Evolutionary conservation across 2,888 invertebrate genomes (phyloP), one percentile per base, ranked within the genome.

Genomic region (Pachydiplax longipennis): DNA sequence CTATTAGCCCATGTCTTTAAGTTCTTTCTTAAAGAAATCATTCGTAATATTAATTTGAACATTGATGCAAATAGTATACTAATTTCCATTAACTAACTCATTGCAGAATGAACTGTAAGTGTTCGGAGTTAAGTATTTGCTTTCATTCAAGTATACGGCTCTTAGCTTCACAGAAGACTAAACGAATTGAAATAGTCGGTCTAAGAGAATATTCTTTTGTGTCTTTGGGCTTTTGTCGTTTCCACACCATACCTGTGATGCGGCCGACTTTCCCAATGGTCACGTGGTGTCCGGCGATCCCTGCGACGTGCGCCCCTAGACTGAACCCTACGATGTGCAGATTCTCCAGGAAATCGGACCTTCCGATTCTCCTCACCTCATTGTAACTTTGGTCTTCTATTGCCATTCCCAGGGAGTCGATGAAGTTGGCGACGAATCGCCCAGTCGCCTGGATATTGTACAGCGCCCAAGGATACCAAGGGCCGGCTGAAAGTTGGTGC

Each of bases 391-490:
- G 73, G 1, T 48, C 82, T 18, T 83, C 82, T 12, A 87, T 22
- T 3, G 87, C 37, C 18, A 10, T 35, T 4, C 58, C 87, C 61
- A 87, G 0, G 4, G 87, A 87, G 92, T 95, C 95, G 90, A 97
- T 94, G 93, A 97, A 97, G 83, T 95, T 94, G 0, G 96, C 96
- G 90, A 97, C 93, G 91, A 95, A 95, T 10, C 94, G 94, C 0
- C 96, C 97, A 92, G 96, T 96, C 91, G 95, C 94, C 81, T 96
- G 95, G 5, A 97, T 95, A 93, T 97, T 97, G 80, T 95, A 94
- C 0, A 97, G 97, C 5, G 97, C 97, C 92, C 96, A 95, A 91
- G 95, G 93, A 93, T 97, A 98, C 97, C 97, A 97, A 15, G 97
- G 97, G 93, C 97, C 95, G 0, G 96, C 95, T 35, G 96, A 95